Conservation (phyloP, 2,888 invertebrate genomes). For the Drosophila neonasuta region DNA sequence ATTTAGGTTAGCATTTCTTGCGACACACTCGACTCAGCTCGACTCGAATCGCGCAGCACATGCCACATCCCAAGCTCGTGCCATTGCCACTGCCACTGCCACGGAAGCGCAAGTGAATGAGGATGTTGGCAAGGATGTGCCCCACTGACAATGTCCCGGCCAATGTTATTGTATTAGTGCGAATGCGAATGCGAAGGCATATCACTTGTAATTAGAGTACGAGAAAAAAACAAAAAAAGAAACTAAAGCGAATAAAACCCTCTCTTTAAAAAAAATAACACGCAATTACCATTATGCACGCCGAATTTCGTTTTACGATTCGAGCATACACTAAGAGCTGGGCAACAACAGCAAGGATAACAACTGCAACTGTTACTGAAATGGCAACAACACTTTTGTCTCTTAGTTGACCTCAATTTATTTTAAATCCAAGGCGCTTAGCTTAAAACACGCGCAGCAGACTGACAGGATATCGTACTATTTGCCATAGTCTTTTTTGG, state of each 20-base stretch:
- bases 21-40: constrained; percentile 31
- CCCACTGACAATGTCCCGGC: constrained; percentile 26
- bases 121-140: constrained; percentile 43
- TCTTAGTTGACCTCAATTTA: constrained; percentile 69
- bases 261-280: constrained; percentile 55
- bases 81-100: constrained; percentile 1
- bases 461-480: constrained; percentile 41
- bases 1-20: constrained; percentile 72
- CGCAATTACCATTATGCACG: constrained; percentile 75
- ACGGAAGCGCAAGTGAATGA: constrained; percentile 24
- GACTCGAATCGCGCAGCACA: constrained; percentile 14
- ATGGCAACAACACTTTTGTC: constrained; percentile 29
- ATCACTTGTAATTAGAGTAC: constrained; percentile 72
- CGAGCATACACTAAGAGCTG: constrained; percentile 49
- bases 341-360: constrained; percentile 21
- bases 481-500: constrained; percentile 6
- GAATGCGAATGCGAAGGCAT: constrained; percentile 49
- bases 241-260: neutral
- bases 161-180: constrained; percentile 38
- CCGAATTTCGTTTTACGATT: constrained; percentile 74
- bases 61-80: neutral
- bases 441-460: constrained; percentile 65
- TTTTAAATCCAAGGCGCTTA: constrained; percentile 70
- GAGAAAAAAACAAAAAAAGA: constrained; percentile 5
- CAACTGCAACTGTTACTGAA: constrained; percentile 31